Base-by-base conservation (phyloP, 2,113 vertebrate genomes). In the Prochilodus magdalenae region DNA sequence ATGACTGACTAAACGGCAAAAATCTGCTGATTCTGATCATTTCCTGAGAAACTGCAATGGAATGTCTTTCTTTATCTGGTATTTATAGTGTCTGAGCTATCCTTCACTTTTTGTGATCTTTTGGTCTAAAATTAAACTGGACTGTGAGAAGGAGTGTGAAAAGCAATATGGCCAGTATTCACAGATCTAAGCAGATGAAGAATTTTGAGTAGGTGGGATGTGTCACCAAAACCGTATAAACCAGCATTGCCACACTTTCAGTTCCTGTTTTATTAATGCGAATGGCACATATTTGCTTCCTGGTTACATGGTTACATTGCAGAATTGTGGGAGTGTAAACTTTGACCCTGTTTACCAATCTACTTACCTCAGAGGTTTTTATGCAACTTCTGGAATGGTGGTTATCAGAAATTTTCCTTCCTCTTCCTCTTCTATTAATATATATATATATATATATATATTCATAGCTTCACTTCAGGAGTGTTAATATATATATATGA, bases 361-460 rank as follows among this genome's bases (percentile, higher is more conserved):
- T 24, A 24, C 62, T 12, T 67, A 63, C 63, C 27, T 78, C 65
- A 3, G 20, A 78, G 22, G 30, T 29, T 55, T 73, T 73, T 57
- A 1, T 40, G 1, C 18, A 26, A 20, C n/a, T n/a, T 60, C n/a
- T 22, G 22, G n/a, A 60, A 24, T 11, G n/a, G 15, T 36, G 15
- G 29, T 67, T 5, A 18, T 66, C 26, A 1, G 1, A n/a, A 60
- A 49, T 53, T 53, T 49, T 51, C 30, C 7, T 49, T 15, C 15
- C 18, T 18, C n/a, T n/a, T n/a, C n/a, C n/a, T n/a, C n/a, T n/a
- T n/a, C n/a, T n/a, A n/a, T n/a, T n/a, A n/a, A n/a, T n/a, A n/a
- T n/a, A n/a, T n/a, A n/a, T n/a, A n/a, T n/a, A n/a, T n/a, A n/a
- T n/a, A n/a, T n/a, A n/a, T n/a, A n/a, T n/a, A n/a, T n/a, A n/a